These are phyloP conservation scores for Geothlypis trichas DNA, from an alignment of 2,113 vertebrate genomes.

Conservation along the genomic window DNA sequence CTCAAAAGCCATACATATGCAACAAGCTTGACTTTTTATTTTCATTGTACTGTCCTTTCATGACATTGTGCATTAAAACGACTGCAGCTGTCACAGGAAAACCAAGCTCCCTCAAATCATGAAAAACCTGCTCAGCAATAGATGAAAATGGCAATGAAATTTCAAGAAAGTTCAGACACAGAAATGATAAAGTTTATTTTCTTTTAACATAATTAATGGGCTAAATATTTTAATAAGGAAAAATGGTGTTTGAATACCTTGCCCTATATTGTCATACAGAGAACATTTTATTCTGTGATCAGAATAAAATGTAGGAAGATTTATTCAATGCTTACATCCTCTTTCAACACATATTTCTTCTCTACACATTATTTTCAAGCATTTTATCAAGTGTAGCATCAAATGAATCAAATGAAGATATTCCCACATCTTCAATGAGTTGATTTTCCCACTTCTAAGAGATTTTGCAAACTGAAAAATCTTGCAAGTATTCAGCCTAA, in stretches of 20 bases:
- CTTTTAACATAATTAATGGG: background rate
- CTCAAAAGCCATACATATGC: slow-evolving; percentile 68
- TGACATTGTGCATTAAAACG: slow-evolving; percentile 67
- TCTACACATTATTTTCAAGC: background rate
- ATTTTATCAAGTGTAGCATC: background rate
- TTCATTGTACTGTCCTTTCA: slow-evolving; percentile 65
- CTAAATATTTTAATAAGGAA: background rate
- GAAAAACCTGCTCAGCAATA: slow-evolving; percentile 36
- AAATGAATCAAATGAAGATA: background rate
- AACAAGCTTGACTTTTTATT: slow-evolving; percentile 64
- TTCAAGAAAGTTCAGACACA: slow-evolving; percentile 14
- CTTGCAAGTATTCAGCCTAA: background rate
- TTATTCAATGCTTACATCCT: background rate
- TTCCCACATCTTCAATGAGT: background rate
- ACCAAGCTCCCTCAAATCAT: slow-evolving; percentile 55
- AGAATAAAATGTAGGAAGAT: background rate
- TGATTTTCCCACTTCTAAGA: background rate
- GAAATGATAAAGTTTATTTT: background rate
- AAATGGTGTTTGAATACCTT: background rate
- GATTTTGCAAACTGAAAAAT: background rate
- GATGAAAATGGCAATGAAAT: slow-evolving; percentile 21
- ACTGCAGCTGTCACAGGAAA: slow-evolving; percentile 62
- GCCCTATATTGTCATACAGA: background rate
- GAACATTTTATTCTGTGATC: background rate
- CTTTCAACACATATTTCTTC: background rate